These are phyloP conservation scores for Fragum fragum DNA, from an alignment of 2,888 invertebrate species.

Conservation along the genomic window DNA sequence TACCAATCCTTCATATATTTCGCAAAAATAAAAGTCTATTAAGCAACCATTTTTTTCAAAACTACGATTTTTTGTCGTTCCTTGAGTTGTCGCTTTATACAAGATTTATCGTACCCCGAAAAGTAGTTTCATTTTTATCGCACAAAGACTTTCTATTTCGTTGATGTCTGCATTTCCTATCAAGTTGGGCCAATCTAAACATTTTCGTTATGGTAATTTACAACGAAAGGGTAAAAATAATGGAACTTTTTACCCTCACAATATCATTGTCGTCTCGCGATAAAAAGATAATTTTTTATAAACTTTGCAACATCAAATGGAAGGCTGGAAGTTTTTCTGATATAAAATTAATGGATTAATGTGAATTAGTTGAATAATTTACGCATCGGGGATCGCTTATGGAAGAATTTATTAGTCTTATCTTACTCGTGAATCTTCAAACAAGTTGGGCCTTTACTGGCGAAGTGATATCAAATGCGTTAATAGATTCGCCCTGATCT, in stretches of 20 bases:
- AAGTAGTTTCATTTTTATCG: no score
- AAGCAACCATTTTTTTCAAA: no score
- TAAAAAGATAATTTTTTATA: slow-evolving; percentile 21
- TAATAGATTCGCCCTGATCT: slow-evolving; percentile 11
- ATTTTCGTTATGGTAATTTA: no score
- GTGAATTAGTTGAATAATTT: slow-evolving; percentile 46
- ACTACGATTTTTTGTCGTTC: no score
- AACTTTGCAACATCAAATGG: slow-evolving; percentile 30
- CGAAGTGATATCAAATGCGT: slow-evolving; percentile 11
- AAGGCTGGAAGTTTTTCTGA: slow-evolving; percentile 20
- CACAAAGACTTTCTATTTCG: no score
- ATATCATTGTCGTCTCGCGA: slow-evolving; percentile 12
- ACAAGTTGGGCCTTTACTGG: slow-evolving; percentile 2
- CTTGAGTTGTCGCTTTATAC: no score
- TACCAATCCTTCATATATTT: no score
- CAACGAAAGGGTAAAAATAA: slow-evolving; percentile 6
- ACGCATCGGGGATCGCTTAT: slow-evolving; percentile 19
- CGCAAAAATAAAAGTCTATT: no score
- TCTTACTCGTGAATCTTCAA: slow-evolving; percentile 1
- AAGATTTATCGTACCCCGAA: no score
- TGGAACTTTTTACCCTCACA: slow-evolving; percentile 11
- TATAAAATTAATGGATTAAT: slow-evolving; percentile 43
- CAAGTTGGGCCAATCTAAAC: no score
- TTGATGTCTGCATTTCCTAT: no score
- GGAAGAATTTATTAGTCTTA: slow-evolving; percentile 26